Percentiles rank a stretch among this genome's conserved stretches.
Evolutionary conservation across 2,797 vertebrate species (phyloP).

Genomic region (Pristis pectinata): DNA sequence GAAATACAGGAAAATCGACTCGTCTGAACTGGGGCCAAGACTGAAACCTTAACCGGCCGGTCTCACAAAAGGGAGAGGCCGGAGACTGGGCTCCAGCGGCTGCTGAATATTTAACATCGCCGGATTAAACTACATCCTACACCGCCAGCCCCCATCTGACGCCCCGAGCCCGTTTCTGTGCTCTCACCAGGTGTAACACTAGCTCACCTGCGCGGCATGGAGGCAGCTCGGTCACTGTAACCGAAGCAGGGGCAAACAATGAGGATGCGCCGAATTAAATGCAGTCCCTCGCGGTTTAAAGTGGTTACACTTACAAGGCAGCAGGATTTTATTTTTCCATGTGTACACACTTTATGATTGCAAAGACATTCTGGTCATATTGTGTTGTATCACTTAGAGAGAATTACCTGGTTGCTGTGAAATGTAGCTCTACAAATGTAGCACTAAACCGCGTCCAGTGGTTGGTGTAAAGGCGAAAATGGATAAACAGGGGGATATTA

Average conservation of each 20-base stretch:
- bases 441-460: neutral
- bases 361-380: neutral
- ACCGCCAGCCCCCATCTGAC: constrained; percentile 46
- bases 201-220: constrained; percentile 43
- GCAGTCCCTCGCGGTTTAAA: neutral
- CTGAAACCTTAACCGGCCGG: constrained; percentile 59
- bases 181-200: constrained; percentile 50
- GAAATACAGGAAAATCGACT: neutral
- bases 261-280: constrained; percentile 43
- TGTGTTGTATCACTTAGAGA: neutral
- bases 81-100: constrained; percentile 47
- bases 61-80: constrained; percentile 47
- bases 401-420: neutral
- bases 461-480: neutral
- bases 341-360: neutral
- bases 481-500: too few relatives aligned
- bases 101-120: constrained; percentile 69
- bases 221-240: constrained; percentile 43
- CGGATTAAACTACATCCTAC: constrained; percentile 48
- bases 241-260: constrained; percentile 49
- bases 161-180: constrained; percentile 51
- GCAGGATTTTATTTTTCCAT: neutral
- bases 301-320: neutral
- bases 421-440: neutral
- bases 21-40: constrained; percentile 54